Conservation (phyloP, 2,888 invertebrate species). For the Nysson spinosus region DNA sequence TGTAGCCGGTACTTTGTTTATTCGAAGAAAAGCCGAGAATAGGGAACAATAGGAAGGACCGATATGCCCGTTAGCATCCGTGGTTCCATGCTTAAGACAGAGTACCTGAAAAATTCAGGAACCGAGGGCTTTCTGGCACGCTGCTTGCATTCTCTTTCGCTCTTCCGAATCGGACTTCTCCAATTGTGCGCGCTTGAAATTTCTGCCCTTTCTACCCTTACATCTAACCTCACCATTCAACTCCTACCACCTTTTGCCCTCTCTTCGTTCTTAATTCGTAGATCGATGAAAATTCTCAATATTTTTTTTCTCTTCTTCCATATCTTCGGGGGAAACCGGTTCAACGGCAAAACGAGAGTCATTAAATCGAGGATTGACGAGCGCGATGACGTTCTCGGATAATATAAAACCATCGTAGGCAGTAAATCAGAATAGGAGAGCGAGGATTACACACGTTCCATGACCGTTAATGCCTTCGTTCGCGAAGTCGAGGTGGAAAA, state of each 20-base stretch:
- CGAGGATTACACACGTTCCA: neutral
- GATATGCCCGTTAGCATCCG: too few relatives aligned
- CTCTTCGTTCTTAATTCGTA: slow-evolving; percentile 22
- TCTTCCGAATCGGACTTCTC: too few relatives aligned
- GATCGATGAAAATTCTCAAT: slow-evolving; percentile 17
- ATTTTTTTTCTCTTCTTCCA: neutral
- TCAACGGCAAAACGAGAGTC: slow-evolving; percentile 33
- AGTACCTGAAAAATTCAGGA: too few relatives aligned
- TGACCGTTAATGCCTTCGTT: slow-evolving; percentile 27
- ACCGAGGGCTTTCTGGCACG: too few relatives aligned
- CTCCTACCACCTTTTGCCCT: neutral
- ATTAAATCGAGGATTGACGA: slow-evolving; percentile 31
- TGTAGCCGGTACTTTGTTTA: too few relatives aligned
- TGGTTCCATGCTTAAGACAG: too few relatives aligned
- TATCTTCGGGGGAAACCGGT: slow-evolving; percentile 10
- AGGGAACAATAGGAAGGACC: too few relatives aligned
- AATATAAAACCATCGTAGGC: slow-evolving; percentile 33
- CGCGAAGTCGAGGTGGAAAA: slow-evolving; percentile 30
- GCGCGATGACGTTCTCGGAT: slow-evolving; percentile 30
- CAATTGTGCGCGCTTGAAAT: too few relatives aligned
- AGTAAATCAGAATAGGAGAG: neutral
- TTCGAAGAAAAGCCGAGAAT: too few relatives aligned
- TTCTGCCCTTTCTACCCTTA: too few relatives aligned
- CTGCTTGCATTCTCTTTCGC: too few relatives aligned
- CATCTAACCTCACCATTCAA: slow-evolving; percentile 3